phyloP scores from a whole-genome alignment of 2,888 invertebrate genomes.

The Mantis religiosa region DNA sequence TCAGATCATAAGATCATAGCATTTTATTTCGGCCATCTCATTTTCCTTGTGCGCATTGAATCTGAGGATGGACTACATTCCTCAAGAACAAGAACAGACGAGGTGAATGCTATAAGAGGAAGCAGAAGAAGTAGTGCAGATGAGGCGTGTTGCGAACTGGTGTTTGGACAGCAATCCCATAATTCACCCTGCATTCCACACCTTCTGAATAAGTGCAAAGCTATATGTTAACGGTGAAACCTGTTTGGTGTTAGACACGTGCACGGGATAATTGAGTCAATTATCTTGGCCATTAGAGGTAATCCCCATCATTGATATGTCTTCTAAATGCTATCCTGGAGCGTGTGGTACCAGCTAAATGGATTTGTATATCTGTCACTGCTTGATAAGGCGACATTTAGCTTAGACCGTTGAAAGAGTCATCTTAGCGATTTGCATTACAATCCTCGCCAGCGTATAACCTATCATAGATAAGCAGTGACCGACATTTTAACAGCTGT shows the following conservation, averaged over 20 bases:
- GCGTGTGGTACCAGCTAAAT: background rate
- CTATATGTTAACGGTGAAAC: background rate
- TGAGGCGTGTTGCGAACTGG: background rate
- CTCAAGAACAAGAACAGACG: too few relatives aligned
- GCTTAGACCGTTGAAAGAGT: background rate
- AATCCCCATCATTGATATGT: slow-evolving; percentile 10
- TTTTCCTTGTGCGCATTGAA: background rate
- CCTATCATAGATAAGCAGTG: background rate
- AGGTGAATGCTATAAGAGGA: background rate
- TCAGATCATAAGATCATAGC: too few relatives aligned
- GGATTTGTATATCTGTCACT: background rate
- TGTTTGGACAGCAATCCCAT: background rate
- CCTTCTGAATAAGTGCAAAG: background rate
- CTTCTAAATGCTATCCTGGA: background rate
- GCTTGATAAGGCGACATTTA: background rate
- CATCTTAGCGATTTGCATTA: background rate
- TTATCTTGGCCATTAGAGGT: slow-evolving; percentile 19
- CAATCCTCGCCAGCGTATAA: background rate
- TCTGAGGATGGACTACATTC: background rate
- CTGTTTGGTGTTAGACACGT: background rate
- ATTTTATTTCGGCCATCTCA: too few relatives aligned
- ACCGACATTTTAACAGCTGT: background rate
- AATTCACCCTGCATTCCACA: background rate
- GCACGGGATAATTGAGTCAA: slow-evolving; percentile 19
- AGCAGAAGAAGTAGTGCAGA: background rate